phyloP scores from a whole-genome alignment of 1,140 invertebrate species.

The Lamellibrachia luymesi region DNA sequence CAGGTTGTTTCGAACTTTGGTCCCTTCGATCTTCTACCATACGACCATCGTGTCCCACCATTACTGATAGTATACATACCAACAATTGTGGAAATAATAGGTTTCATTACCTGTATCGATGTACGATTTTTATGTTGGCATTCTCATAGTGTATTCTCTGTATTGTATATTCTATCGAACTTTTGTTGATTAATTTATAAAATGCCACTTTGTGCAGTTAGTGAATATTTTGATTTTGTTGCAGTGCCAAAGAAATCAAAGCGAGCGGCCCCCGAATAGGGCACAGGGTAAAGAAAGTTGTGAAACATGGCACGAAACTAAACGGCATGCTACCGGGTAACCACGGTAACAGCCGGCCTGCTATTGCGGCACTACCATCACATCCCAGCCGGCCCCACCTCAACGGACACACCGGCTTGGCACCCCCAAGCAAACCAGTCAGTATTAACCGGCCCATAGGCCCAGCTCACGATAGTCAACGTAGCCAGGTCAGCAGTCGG shows the following conservation, averaged over 20 bases:
- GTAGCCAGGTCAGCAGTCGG: not conserved
- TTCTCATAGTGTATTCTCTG: not conserved
- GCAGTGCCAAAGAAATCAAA: constrained; percentile 86
- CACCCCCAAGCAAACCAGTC: constrained; percentile 13
- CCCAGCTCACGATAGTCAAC: not conserved
- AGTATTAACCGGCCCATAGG: not conserved
- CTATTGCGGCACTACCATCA: not conserved
- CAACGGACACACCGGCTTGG: constrained; percentile 42
- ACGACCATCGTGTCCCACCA: too few relatives aligned
- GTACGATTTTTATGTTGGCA: not conserved
- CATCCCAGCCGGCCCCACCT: not conserved
- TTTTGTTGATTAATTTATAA: not conserved
- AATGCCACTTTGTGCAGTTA: not conserved
- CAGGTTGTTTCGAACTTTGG: too few relatives aligned
- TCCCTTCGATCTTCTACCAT: too few relatives aligned
- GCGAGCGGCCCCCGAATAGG: constrained; percentile 83
- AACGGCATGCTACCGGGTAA: not conserved
- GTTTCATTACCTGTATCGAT: too few relatives aligned
- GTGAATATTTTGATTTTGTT: not conserved
- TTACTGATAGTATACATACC: too few relatives aligned
- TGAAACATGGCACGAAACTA: constrained; percentile 32
- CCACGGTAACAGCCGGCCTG: not conserved
- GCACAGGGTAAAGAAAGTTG: constrained; percentile 64
- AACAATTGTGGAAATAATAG: too few relatives aligned
- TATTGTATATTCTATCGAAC: not conserved